phyloP scores from a whole-genome alignment of 2,888 invertebrate species.

The Hoplodrina blanda region DNA sequence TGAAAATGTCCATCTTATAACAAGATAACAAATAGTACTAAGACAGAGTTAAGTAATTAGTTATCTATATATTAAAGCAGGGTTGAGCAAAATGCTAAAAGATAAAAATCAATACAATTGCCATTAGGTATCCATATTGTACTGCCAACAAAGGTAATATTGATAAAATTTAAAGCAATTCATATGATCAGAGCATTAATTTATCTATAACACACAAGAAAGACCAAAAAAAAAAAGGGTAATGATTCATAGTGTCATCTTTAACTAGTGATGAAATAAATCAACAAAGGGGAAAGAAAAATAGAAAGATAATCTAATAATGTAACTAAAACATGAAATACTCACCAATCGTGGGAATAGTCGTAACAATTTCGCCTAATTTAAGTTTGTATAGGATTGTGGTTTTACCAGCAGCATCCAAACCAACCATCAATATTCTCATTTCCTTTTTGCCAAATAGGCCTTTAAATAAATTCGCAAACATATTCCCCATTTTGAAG shows the following conservation, averaged over 20 bases:
- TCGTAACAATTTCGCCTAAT: conserved; percentile 99
- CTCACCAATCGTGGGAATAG: conserved; percentile 99
- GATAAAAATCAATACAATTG: conserved; percentile 41
- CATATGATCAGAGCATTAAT: background rate
- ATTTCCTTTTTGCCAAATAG: conserved; percentile 99
- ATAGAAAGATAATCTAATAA: background rate
- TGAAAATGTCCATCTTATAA: conserved; percentile 2
- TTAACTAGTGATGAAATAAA: conserved; percentile 15
- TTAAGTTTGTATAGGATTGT: conserved; percentile 99
- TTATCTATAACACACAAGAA: conserved; percentile 10
- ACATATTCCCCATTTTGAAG: conserved; percentile 98
- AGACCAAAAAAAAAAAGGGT: background rate
- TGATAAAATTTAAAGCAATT: conserved; percentile 1
- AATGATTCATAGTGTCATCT: background rate
- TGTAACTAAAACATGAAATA: conserved; percentile 61
- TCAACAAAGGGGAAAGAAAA: conserved; percentile 12
- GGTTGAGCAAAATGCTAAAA: conserved; percentile 15
- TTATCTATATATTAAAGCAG: conserved; percentile 23
- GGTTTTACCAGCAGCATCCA: conserved; percentile 99
- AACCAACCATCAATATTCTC: conserved; percentile 99
- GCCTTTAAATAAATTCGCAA: conserved; percentile 99
- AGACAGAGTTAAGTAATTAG: conserved; percentile 19
- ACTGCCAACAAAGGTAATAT: conserved; percentile 23
- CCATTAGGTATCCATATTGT: conserved; percentile 39
- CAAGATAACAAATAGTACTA: conserved; percentile 12